Percentiles rank a stretch among this genome's conserved stretches.
phyloP scores from a whole-genome alignment of 2,797 vertebrate species.

The Holocentrus rufus region DNA sequence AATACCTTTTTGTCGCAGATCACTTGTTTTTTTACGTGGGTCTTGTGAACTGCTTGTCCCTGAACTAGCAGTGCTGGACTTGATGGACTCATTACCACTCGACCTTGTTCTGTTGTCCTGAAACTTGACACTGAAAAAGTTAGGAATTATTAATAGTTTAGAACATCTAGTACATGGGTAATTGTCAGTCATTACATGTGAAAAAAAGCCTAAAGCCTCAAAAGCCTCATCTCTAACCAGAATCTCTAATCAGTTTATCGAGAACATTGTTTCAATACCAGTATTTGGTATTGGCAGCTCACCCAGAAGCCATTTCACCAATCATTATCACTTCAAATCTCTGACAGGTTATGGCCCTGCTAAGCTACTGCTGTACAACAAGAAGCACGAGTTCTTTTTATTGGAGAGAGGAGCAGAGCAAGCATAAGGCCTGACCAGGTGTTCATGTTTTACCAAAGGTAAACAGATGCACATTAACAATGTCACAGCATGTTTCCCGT shows the following conservation, averaged over 20 bases:
- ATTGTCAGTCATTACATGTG: no score
- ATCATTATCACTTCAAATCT: constrained; percentile 30
- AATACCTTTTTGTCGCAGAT: constrained; percentile 44
- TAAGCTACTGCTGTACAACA: constrained; percentile 40
- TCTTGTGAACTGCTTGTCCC: constrained; percentile 73
- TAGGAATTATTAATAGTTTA: background rate
- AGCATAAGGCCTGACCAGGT: constrained; percentile 15
- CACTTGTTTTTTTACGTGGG: constrained; percentile 86
- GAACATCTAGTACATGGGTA: background rate
- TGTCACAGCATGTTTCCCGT: background rate
- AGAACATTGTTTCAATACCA: constrained; percentile 58
- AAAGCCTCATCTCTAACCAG: constrained; percentile 11
- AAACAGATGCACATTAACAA: constrained; percentile 4
- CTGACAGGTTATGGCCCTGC: constrained; percentile 44
- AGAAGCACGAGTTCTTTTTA: constrained; percentile 19
- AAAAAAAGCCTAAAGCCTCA: no score
- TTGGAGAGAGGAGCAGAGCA: constrained; percentile 19
- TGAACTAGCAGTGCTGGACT: constrained; percentile 54
- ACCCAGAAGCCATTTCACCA: constrained; percentile 45
- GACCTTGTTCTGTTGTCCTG: constrained; percentile 69
- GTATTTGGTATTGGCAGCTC: constrained; percentile 36
- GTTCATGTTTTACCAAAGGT: constrained; percentile 30
- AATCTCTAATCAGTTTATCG: constrained; percentile 60
- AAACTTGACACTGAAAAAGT: constrained; percentile 62
- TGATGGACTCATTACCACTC: constrained; percentile 57